Evolutionary conservation across 2,888 invertebrate genomes (phyloP).

Genomic region (Lithophane semibrunnea): DNA sequence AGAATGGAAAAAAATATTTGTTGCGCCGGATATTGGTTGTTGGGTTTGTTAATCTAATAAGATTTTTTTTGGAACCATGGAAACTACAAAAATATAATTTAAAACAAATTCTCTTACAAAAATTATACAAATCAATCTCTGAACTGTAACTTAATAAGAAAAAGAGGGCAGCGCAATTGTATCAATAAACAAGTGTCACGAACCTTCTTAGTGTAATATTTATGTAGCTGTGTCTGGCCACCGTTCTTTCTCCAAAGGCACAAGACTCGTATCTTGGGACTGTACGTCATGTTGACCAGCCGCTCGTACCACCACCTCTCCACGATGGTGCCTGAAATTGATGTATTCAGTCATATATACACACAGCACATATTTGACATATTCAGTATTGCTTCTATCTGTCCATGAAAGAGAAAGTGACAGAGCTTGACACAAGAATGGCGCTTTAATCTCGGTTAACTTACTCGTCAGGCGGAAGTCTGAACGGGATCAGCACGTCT

Average conservation of each 20-base stretch:
- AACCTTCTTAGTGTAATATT: constrained; percentile 99
- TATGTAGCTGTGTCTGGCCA: constrained; percentile 98
- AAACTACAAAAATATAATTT: too few species aligned
- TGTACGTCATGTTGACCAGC: constrained; percentile 99
- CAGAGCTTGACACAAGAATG: background rate
- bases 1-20: background rate
- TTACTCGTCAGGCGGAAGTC: background rate
- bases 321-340: constrained; percentile 93
- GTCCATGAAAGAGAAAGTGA: background rate
- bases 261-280: constrained; percentile 98
- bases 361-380: background rate
- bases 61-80: too few species aligned
- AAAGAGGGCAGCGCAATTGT: background rate
- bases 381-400: background rate
- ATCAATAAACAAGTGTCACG: constrained; percentile 48
- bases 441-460: background rate
- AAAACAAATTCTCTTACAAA: background rate
- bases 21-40: too few species aligned
- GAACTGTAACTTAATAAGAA: background rate
- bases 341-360: background rate
- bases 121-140: background rate
- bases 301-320: constrained; percentile 99
- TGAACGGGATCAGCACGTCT: background rate
- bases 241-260: constrained; percentile 99
- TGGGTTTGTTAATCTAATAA: too few species aligned